Base-by-base conservation (phyloP, 2,888 invertebrate species). In the Diadegma fenestrale region DNA sequence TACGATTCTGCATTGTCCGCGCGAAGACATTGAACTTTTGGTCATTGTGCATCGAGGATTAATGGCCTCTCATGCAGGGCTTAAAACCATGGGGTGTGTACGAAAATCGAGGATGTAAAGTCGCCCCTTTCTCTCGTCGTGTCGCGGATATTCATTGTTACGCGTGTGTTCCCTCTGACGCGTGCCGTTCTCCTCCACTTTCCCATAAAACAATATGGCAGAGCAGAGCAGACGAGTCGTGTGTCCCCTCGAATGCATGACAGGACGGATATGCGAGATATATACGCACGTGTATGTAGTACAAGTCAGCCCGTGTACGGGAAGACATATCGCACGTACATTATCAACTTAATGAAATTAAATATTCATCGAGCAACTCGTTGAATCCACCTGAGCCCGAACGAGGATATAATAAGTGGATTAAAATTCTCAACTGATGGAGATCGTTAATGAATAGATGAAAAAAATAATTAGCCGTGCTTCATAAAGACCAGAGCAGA, bases 311-410 rank as follows among this genome's bases (percentile, higher is more conserved):
- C 73, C 45, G 33, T 37, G 43, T 22, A 54, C 63, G 66, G 6
- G 30, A 71, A 61, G 45, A 81, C 71, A 51, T 51, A 63, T 26
- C 22, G 54, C 76, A 22, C n/a, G 30, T 45, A 22, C 63, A 71
- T 77, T 63, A 64, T 84, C 85, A 83, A 89, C 88, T 87, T 91
- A 91, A 91, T 90, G 89, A 89, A 92, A 92, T 92, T 91, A 91
- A 90, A 90, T 90, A 92, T 92, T 92, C 90, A 91, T 88, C 89
- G 90, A 88, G 87, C 85, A 83, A 85, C 84, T 66, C 77, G 66
- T 41, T 66, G 37, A 45, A 89, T 89, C 86, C 92, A 92, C 92
- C 92, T 92, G 92, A 91, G 92, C 89, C 91, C 88, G 19, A 54
- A 78, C 41, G 58, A 51, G 33, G 12, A 22, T 14, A 12, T 33